Evolutionary conservation across 2,113 vertebrate genomes (phyloP), one percentile per base, ranked within the genome.

Genomic region (Lepidothrix coronata): DNA sequence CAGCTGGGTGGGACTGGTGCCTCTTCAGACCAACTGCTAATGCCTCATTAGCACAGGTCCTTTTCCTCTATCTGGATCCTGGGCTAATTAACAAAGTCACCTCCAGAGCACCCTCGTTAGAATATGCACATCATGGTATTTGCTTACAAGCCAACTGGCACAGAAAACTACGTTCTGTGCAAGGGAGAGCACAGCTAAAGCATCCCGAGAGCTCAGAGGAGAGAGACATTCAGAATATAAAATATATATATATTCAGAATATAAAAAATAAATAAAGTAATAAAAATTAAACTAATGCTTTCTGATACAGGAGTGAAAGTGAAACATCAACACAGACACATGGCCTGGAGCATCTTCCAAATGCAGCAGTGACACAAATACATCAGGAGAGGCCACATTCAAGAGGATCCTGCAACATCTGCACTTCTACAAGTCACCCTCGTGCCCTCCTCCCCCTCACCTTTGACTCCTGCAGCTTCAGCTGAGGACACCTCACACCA

Each of bases 101-200:
- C 70, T 82, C 75, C 49, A 22, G 27, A 91, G 44, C 55, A 70
- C 11, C 27, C 51, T 37, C 1, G 0, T 28, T 25, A 55, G 49
- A 62, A 27, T 0, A 39, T 0, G 4, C 5, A 54, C 65, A 46
- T 11, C 12, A 1, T 4, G 13, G 12, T 37, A 8, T 22, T 44
- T 27, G 31, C 39, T 73, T 20, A 43, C 7, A 55, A 61, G 80
- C 33, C 74, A 82, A 31, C 9, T 43, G 55, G 68, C 81, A 84
- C 70, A 65, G 55, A 43, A 63, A 85, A 63, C 9, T 5, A 12
- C 21, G 57, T 58, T 12, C 41, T 70, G 6, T 12, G 65, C 55
- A 74, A 37, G 2, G 0, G 14, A 70, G n/a, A 70, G 51, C 30
- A 51, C 5, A 20, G 43, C 27, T 22, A 62, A 46, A 49, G 13